Base-by-base conservation (phyloP, 2,113 vertebrate species). In the Amphiprion ocellaris region DNA sequence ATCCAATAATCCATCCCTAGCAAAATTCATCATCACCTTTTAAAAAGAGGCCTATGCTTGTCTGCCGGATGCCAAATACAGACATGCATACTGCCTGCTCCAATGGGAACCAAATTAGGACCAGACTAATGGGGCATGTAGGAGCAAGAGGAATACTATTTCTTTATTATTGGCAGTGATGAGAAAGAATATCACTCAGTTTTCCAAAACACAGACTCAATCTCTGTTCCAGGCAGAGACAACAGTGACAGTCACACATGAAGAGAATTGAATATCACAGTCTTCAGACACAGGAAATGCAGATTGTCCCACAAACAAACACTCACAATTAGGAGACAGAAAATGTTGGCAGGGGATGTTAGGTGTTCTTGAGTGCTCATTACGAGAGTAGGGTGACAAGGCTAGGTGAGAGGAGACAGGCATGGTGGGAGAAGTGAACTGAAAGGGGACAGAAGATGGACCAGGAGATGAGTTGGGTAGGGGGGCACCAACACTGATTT, bases 331-430 rank as follows among this genome's bases (percentile, higher is more conserved):
- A 93, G 67, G 74, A 74, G 75, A 89, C 26, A 68, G 62, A 62
- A 39, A 47, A 64, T 69, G 66, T 78, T 80, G 64, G 61, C 72
- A 80, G 46, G 49, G 73, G 79, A 86, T 66, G 75, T 83, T 76
- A 90, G 91, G 77, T 86, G 82, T 80, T 90, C 86, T 89, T 69
- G 69, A 80, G 81, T 81, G 75, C 87, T 94, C 92, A 93, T 95
- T 94, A 95, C n/a, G 21, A 60, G 67, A 74, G 41, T 11, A 70
- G 71, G 79, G 82, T 90, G 89, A 90, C 83, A 89, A 78, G 61
- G 85, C 79, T 64, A 84, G 87, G 85, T 89, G 72, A 78, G 65
- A 70, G 19, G 66, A 87, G 76, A 75, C 56, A 85, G 69, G 74
- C 39, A 41, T 26, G 17, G 77, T 41, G 74, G 69, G 54, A 61